These are phyloP conservation scores for Platichthys stellatus DNA, from an alignment of 2,113 vertebrate species.

Conservation along the genomic window DNA sequence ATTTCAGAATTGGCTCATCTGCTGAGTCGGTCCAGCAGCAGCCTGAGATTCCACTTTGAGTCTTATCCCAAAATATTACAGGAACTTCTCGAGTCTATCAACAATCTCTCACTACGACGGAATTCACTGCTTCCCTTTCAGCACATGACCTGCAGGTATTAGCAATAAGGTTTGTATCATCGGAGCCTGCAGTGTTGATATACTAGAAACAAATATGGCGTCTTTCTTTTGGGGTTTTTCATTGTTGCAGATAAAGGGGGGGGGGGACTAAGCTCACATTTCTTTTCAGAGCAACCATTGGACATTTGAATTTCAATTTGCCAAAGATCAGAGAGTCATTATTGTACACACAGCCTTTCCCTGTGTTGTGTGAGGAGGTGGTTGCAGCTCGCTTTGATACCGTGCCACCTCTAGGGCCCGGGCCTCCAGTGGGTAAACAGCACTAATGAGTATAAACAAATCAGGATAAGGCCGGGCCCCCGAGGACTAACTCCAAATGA, in stretches of 20 bases:
- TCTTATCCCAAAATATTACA: slow-evolving; percentile 39
- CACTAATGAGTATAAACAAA: slow-evolving; percentile 65
- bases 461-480: slow-evolving; percentile 30
- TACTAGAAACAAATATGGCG: slow-evolving; percentile 18
- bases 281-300: slow-evolving; percentile 47
- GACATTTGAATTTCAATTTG: slow-evolving; percentile 70
- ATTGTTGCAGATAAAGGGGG: slow-evolving; percentile 8
- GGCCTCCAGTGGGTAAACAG: slow-evolving; percentile 55
- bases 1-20: slow-evolving; percentile 19
- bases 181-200: background rate
- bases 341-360: slow-evolving; percentile 45
- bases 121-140: slow-evolving; percentile 60
- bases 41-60: slow-evolving; percentile 14
- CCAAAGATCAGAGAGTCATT: slow-evolving; percentile 63
- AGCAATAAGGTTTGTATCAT: slow-evolving; percentile 34
- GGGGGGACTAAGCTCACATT: slow-evolving; percentile 27
- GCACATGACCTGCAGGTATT: slow-evolving; percentile 69
- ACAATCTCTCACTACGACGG: slow-evolving; percentile 52
- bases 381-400: slow-evolving; percentile 48
- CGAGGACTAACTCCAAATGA: slow-evolving; percentile 27
- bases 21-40: slow-evolving; percentile 16
- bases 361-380: slow-evolving; percentile 11
- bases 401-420: slow-evolving; percentile 24
- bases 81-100: slow-evolving; percentile 57
- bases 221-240: background rate